Base-by-base conservation (phyloP, 1,140 invertebrate species). In the Caenorhabditis briggsae region DNA sequence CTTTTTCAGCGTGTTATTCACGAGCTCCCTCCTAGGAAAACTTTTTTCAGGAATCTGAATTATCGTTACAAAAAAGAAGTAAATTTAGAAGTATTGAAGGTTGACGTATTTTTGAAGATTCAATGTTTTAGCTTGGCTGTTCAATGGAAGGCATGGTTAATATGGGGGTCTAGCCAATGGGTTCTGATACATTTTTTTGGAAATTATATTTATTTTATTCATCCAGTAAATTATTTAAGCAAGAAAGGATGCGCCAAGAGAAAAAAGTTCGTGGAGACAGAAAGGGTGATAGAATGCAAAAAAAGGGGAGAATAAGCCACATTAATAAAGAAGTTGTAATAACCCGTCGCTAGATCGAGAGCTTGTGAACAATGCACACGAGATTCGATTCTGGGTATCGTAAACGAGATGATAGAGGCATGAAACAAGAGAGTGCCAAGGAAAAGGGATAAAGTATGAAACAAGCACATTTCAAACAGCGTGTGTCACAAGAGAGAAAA, bases 331-430 rank as follows among this genome's bases (percentile, higher is more conserved):
- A 70, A 18, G 64, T 43, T 70, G 64, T 78, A 41, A 41, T 25
- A 78, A 78, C 70, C 70, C 70, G 70, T 78, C 70, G 70, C 70
- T 78, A 78, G 43, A 78, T 78, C 70, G 70, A 78, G 70, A 78
- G 53, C 70, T 78, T 78, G 70, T 78, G 70, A 78, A 78, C 70
- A n/a, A 50, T 78, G 70, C n/a, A 70, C 64, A 78, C 70, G 70
- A 78, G 70, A 78, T 78, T 78, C 70, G 70, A 78, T 78, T 50
- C 70, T 50, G 70, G 70, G 70, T 46, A 70, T 46, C 64, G 23
- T 46, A 70, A 70, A 20, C 11, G 23, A n/a, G 16, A 46, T 33
- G 70, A 78, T 18, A 46, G 33, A 12, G 46, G 43, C 70, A 50
- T 78, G 16, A 48, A 18, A 78, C 70, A 78, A 78, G 46, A 78